Evolutionary conservation across 1,140 invertebrate genomes (phyloP), one percentile per base, ranked within the genome.

Genomic region (Hydropsyche tenuis): DNA sequence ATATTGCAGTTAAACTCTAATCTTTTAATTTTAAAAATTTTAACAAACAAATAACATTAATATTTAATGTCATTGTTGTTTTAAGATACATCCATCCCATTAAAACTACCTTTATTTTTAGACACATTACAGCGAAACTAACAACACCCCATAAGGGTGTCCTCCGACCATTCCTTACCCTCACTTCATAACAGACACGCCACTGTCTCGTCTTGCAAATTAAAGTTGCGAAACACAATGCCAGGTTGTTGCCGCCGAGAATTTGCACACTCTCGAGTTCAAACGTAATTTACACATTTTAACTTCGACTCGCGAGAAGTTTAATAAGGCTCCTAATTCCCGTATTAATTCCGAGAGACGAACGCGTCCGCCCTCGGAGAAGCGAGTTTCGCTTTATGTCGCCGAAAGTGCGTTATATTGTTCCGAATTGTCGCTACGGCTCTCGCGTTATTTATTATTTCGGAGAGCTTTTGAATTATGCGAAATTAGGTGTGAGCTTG

Each of bases 211-310:
- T 2, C 3, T 7, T 22, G 23, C 18, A 18, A 63, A 65, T 65
- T 65, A 65, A 65, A 65, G 63, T 65, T 65, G 18, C 43, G 63
- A 43, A 14, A 42, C 37, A 23, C 30, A n/a, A 20, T 9, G 48
- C 20, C 48, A 53, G 9, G 51, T 56, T 30, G 30, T 37, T 37
- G 42, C 62, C 18, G 5, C 16, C 20, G 42, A 7, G 62, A 62
- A 62, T 72, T 72, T 53, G 43, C 71, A 73, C 71, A 73, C 71
- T 65, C 42, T 14, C 30, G 62, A 73, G 63, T 73, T 73, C 72
- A 73, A 60, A 73, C 64, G 65, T 68, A 69, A 73, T 73, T 73
- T 73, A 69, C 64, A 73, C 72, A 73, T 64, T 73, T 69, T 45
- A 68, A 68, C 64, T 69, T 45, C 20, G 46, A 9, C 42, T 18